Conservation (phyloP, 1,140 invertebrate genomes). For the Procambarus virginalis region DNA sequence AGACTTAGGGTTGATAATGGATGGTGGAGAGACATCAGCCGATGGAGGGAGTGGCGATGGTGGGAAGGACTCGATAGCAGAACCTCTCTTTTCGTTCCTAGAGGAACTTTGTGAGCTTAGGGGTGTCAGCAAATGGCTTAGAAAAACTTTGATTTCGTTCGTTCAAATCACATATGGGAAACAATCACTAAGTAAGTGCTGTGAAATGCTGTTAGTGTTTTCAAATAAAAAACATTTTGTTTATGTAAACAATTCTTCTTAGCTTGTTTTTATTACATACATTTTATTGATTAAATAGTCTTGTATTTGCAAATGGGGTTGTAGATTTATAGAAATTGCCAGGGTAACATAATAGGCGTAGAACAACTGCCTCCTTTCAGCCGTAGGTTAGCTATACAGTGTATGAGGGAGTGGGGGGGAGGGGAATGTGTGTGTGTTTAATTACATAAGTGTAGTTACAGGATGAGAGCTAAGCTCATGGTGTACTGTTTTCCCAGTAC, state of each 20-base stretch:
- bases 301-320: too few species aligned
- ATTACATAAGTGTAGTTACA: too few species aligned
- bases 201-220: background rate
- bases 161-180: slow-evolving; percentile 92
- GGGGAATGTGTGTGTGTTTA: too few species aligned
- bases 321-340: too few species aligned
- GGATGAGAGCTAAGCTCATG: too few species aligned
- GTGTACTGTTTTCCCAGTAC: too few species aligned
- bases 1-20: slow-evolving; percentile 59
- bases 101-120: slow-evolving; percentile 86
- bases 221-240: background rate
- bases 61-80: slow-evolving; percentile 87
- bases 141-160: slow-evolving; percentile 90
- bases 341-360: too few species aligned
- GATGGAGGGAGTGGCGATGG: slow-evolving; percentile 79
- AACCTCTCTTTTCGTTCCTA: slow-evolving; percentile 88
- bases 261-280: background rate
- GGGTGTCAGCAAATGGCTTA: slow-evolving; percentile 89
- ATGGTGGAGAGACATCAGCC: slow-evolving; percentile 40
- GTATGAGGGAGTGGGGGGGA: too few species aligned
- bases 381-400: too few species aligned
- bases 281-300: too few species aligned
- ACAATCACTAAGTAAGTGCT: slow-evolving; percentile 86
- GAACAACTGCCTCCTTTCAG: too few species aligned
- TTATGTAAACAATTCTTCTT: too few species aligned